Evolutionary conservation across 2,888 invertebrate genomes (phyloP), one percentile per base, ranked within the genome.

Genomic region (Brachynemurus nebulosus): DNA sequence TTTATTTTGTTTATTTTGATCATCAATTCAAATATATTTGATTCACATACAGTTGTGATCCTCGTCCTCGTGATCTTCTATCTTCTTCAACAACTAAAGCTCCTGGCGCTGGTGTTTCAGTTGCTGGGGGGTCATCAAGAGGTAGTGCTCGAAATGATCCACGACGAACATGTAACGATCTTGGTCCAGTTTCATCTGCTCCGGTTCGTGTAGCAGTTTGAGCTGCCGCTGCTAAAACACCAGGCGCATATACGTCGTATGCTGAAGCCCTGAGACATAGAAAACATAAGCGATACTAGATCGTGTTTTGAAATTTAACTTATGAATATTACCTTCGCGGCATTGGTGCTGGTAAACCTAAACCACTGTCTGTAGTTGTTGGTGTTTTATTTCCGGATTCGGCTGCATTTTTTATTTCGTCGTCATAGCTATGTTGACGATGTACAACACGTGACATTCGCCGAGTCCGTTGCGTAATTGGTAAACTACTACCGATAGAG

Each of bases 401-500:
- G 9, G 53, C 49, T 11, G 61, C 59, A 19, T 59, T 62, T 55
- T 74, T 73, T 50, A 76, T 70, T 57, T 88, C 88, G 53, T 88
- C 88, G 57, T 88, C 88, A 61, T 85, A 86, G 57, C 86, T 86
- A 60, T 85, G 83, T 59, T 88, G 88, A 11, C 86, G 68, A 14
- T 76, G 72, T 16, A 80, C 77, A 40, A 71, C 60, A 37, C 65
- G 58, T 1, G 80, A 77, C 51, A 74, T 76, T 45, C 78, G 65
- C 16, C 78, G 66, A 9, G 71, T 69, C 43, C 69, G 61, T 52
- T 67, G 63, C 33, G 67, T 59, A 35, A 63, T 62, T 9, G 63
- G 54, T 16, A 43, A 23, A 37, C 37, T 18, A 4, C 18, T 27
- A 6, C 20, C 37, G 6, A 27, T 11, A 12, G 36, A 14, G 9